These are phyloP conservation scores for Lucifuga dentata DNA, from an alignment of 2,113 vertebrate species.

Conservation along the genomic window DNA sequence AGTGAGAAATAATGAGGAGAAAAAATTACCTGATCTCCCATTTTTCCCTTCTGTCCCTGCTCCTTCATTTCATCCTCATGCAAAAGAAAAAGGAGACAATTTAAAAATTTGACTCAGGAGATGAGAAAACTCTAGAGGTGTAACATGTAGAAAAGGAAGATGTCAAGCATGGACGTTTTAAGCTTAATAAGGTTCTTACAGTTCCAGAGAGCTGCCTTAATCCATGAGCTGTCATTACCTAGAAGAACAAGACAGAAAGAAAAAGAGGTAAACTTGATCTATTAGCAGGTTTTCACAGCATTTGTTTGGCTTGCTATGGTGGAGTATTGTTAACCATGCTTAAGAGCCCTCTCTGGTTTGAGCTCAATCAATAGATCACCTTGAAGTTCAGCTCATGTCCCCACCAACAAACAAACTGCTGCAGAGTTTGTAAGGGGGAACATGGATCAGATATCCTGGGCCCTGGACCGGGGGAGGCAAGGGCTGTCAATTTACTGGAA, in stretches of 20 bases:
- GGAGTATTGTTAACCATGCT: no score
- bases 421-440: no score
- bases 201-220: slow-evolving; percentile 79
- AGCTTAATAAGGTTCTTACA: slow-evolving; percentile 68
- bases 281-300: no score
- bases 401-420: no score
- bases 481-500: no score
- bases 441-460: no score
- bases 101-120: slow-evolving; percentile 20
- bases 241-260: slow-evolving; percentile 48
- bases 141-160: slow-evolving; percentile 1
- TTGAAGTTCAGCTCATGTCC: no score
- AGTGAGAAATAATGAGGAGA: slow-evolving; percentile 13
- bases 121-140: neutral
- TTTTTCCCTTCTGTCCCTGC: slow-evolving; percentile 84
- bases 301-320: no score
- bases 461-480: no score
- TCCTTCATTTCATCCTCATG: slow-evolving; percentile 73
- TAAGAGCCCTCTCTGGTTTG: no score
- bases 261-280: no score
- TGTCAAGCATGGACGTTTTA: slow-evolving; percentile 22
- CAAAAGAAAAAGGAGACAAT: slow-evolving; percentile 40
- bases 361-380: no score
- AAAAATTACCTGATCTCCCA: slow-evolving; percentile 88
- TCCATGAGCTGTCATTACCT: slow-evolving; percentile 84